phyloP scores from a whole-genome alignment of 1,140 invertebrate genomes.

The Drosophila bipectinata region DNA sequence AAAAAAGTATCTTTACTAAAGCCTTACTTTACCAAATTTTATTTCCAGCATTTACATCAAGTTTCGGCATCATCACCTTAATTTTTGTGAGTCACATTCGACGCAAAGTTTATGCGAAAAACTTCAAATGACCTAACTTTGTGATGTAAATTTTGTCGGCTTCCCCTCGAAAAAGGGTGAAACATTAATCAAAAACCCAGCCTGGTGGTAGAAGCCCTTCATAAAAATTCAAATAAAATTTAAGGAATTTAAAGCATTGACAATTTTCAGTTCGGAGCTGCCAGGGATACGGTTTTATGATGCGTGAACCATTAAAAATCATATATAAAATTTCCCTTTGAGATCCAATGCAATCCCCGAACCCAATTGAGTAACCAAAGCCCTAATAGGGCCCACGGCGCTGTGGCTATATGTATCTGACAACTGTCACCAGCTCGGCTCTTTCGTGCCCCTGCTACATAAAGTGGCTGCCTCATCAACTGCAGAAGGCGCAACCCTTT shows the following conservation, averaged over 20 bases:
- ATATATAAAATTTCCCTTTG: conserved; percentile 72
- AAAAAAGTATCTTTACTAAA: neutral
- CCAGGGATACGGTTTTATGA: conserved; percentile 63
- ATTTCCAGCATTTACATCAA: no score
- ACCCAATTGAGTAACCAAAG: conserved; percentile 41
- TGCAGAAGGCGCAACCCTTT: conserved; percentile 39
- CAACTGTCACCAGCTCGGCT: conserved; percentile 47
- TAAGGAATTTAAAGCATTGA: conserved; percentile 54
- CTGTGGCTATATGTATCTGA: conserved; percentile 48
- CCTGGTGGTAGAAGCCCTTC: neutral
- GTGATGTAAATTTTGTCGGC: conserved; percentile 59
- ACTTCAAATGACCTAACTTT: conserved; percentile 63
- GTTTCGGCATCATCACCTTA: neutral
- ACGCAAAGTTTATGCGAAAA: conserved; percentile 50
- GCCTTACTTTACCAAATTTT: neutral
- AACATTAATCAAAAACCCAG: conserved; percentile 58
- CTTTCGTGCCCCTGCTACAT: conserved; percentile 4
- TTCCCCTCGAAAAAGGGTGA: conserved; percentile 11
- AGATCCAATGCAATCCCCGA: conserved; percentile 36
- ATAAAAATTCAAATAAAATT: conserved; percentile 13
- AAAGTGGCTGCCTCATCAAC: conserved; percentile 37
- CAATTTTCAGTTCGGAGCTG: conserved; percentile 44
- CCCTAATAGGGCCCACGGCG: conserved; percentile 63
- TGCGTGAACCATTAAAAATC: conserved; percentile 76
- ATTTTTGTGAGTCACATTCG: conserved; percentile 36